Evolutionary conservation across 2,113 vertebrate species (phyloP), one percentile per base, ranked within the genome.

Genomic region (Corythornis cristatus): DNA sequence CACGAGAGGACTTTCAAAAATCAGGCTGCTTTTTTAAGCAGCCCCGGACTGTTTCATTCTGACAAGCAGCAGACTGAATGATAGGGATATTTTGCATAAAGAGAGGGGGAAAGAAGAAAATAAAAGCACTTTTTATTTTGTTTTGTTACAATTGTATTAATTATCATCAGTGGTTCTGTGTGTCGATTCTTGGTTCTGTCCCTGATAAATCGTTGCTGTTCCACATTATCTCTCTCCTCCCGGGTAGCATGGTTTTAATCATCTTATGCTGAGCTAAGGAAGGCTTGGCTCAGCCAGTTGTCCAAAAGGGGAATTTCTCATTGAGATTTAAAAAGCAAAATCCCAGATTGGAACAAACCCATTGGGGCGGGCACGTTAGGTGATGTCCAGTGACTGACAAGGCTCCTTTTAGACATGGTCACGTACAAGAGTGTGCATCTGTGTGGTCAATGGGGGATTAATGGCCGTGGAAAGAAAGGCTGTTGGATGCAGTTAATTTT

Each of bases 291-390:
- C 97, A 96, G 83, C 78, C 73, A 81, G 83, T 96, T 93, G 93
- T 96, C 95, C 86, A 61, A 95, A 37, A 54, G 81, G 82, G 75
- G 81, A 93, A 83, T 93, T 96, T 95, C 81, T 93, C 78, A n/a
- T 48, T 77, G 94, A 95, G 93, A 91, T 96, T 96, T 93, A 94
- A 83, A 96, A 93, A 86, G 73, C 89, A 87, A 95, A 97, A 96
- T 96, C 92, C 92, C 71, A 51, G 82, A 92, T 84, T 95, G 95
- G 78, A 95, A 46, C 28, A 46, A 88, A 58, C 83, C 72, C 88
- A 26, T 64, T 86, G 72, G 92, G 72, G 76, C 2, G 3, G 88
- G 89, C 1, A 0, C 1, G 13, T 70, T 90, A 81, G 93, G 87
- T 79, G 76, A 61, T 90, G 84, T 53, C 66, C 61, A 29, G 56